Evolutionary conservation across 1,140 invertebrate species (phyloP), one percentile per base, ranked within the genome.

Genomic region (Augochlora pura): DNA sequence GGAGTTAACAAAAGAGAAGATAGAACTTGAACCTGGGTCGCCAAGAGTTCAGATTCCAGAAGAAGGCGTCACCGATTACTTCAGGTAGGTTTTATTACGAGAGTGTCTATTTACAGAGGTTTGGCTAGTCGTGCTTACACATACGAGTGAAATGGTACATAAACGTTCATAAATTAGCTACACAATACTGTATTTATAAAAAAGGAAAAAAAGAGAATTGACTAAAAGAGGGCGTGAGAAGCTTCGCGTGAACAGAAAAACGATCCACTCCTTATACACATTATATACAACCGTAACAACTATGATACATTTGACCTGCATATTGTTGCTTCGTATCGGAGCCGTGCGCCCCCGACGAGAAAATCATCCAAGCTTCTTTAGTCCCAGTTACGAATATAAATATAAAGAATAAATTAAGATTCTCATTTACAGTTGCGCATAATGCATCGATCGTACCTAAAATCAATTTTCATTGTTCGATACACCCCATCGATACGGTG

Each of bases 51-150:
- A 4, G 32, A 32, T 4, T 1, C 32, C 32, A 2, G 10, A 46
- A 46, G 42, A 46, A 46, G 42, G 14, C 42, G 12, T 14, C 32
- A 27, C 46, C 73, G 52, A 60, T 82, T 86, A 73, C 32, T 73
- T 86, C 65, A 74, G 79, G 66, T 80, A 88, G 82, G 66, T 89
- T 91, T 92, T 92, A 92, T 92, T 93, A 89, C 67, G 86, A 89
- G 88, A 91, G 89, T 85, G 82, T 89, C 82, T 92, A 93, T 93
- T 88, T 92, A 92, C 92, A 92, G 81, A 90, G 86, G 82, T 90
- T 90, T 85, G 83, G 88, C 90, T 91, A 91, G 77, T 88, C 84
- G 87, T 85, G 88, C 88, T 87, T 90, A 87, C 77, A 90, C 70
- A 88, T 90, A 86, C 86, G 87, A 81, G 80, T 88, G 42, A 86